Evolutionary conservation across 1,140 invertebrate genomes (phyloP).

Genomic region (Dinoponera quadriceps): DNA sequence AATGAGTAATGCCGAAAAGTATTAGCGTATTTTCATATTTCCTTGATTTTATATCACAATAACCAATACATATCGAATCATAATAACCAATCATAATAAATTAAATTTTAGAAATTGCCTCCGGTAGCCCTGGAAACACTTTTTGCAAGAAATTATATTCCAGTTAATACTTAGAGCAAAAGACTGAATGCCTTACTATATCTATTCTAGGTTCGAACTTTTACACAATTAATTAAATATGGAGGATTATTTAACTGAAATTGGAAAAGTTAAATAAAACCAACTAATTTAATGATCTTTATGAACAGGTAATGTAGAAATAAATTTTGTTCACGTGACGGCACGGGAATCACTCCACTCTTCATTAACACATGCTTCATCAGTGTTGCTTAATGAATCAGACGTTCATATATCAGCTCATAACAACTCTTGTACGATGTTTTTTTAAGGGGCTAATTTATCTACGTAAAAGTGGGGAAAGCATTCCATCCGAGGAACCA

Average conservation of each 20-base stretch:
- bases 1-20: too few species aligned
- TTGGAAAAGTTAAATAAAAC: not conserved
- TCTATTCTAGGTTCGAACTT: conserved; percentile 10
- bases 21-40: too few species aligned
- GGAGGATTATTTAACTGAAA: not conserved
- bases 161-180: too few species aligned
- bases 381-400: conserved; percentile 68
- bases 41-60: too few species aligned
- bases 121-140: too few species aligned
- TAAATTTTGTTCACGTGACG: conserved; percentile 44
- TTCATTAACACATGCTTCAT: conserved; percentile 75
- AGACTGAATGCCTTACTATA: too few species aligned
- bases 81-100: too few species aligned
- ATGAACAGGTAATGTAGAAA: conserved; percentile 20
- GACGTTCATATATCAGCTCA: conserved; percentile 68
- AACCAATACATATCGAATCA: too few species aligned
- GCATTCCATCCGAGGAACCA: conserved; percentile 37
- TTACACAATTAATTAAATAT: not conserved
- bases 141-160: too few species aligned
- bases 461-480: conserved; percentile 27
- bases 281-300: not conserved
- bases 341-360: conserved; percentile 42
- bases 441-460: conserved; percentile 69
- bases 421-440: conserved; percentile 56
- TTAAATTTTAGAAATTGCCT: too few species aligned